Evolutionary conservation across 2,888 invertebrate species (phyloP).

Genomic region (Megastigmus dorsalis): DNA sequence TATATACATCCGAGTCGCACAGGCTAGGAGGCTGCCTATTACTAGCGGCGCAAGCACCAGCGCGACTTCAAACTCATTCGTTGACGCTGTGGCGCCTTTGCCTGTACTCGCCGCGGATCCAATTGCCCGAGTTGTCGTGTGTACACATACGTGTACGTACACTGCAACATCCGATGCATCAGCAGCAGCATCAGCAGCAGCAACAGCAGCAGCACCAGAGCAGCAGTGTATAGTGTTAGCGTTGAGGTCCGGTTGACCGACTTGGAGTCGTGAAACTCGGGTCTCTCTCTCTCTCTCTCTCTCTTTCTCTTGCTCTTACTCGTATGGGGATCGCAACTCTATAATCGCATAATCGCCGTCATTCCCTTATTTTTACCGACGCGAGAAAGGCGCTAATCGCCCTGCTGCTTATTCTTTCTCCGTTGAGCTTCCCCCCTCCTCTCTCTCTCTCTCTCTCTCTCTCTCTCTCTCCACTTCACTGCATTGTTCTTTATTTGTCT

Average conservation of each 20-base stretch:
- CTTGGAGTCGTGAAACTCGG: constrained; percentile 40
- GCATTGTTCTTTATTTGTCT: too few relatives aligned
- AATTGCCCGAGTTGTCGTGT: too few relatives aligned
- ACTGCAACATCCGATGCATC: background rate
- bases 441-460: too few relatives aligned
- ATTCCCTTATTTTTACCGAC: background rate
- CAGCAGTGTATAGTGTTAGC: background rate
- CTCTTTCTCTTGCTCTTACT: background rate
- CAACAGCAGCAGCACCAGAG: background rate
- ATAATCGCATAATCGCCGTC: too few relatives aligned
- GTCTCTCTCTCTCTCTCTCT: background rate
- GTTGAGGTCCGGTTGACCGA: constrained; percentile 54
- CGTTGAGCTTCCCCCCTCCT: too few relatives aligned
- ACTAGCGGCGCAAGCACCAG: background rate
- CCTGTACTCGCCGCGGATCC: too few relatives aligned
- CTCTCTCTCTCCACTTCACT: too few relatives aligned
- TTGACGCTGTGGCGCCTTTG: too few relatives aligned
- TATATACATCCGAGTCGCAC: background rate
- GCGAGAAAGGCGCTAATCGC: constrained; percentile 7
- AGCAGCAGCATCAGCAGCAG: background rate
- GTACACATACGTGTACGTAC: too few relatives aligned
- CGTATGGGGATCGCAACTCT: too few relatives aligned
- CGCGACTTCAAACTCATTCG: too few relatives aligned
- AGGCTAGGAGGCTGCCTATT: background rate
- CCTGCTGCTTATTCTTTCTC: background rate